Conservation (phyloP, 2,113 vertebrate species). For the Cebus imitator region DNA sequence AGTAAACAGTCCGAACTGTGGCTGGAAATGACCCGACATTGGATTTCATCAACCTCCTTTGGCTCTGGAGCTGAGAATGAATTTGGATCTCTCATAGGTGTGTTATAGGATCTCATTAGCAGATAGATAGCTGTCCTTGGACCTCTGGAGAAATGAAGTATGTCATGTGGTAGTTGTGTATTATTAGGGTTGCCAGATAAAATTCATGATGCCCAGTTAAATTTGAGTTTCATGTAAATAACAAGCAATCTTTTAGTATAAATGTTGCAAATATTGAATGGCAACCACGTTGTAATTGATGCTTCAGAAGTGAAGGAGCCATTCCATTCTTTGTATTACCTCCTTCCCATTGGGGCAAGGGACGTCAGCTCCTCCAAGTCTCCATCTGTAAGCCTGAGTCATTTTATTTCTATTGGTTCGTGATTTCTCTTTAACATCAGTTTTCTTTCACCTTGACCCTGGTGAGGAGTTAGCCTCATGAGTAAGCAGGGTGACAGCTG, state of each 20-base stretch:
- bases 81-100: conserved; percentile 40
- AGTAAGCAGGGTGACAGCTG: background rate
- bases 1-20: conserved; percentile 84
- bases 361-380: background rate
- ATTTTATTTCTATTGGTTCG: background rate
- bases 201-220: background rate
- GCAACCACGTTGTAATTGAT: background rate
- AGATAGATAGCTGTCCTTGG: conserved; percentile 68
- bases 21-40: conserved; percentile 79
- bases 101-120: conserved; percentile 75
- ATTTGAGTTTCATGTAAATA: background rate
- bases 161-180: background rate
- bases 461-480: background rate
- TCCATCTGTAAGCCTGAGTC: background rate
- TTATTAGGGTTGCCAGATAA: background rate
- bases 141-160: background rate
- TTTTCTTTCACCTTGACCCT: background rate
- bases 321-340: background rate
- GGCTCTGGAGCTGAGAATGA: conserved; percentile 81
- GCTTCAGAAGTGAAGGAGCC: background rate
- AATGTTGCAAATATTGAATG: background rate
- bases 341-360: background rate
- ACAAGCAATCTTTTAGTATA: background rate
- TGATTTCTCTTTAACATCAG: background rate
- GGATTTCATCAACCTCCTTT: conserved; percentile 80